Evolutionary conservation across 2,888 invertebrate species (phyloP), one percentile per base, ranked within the genome.

Genomic region (Trachelus iudaicus): DNA sequence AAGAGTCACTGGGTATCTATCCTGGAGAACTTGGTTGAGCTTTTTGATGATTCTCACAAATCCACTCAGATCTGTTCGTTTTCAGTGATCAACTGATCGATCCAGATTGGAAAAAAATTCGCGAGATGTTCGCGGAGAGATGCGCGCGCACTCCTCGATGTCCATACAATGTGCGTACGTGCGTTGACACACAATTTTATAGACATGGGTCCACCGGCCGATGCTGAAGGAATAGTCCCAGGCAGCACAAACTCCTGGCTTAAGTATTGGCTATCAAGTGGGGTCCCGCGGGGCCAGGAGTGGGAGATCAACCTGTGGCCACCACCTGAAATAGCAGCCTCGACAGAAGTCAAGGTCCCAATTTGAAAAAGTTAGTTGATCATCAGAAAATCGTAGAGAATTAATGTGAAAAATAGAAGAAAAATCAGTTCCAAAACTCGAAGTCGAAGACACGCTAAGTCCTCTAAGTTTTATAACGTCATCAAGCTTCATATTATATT

Each of bases 251-350:
- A 85, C 81, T 83, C 85, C 75, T 82, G 84, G 85, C 87, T 90
- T 90, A 90, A 89, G 90, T 90, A 90, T 90, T 88, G 87, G 85
- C 85, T 87, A 89, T 88, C 82, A 87, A 90, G 89, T 89, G 89
- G 89, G 90, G 89, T 86, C 85, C 84, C 80, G 76, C 71, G 81
- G 81, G 75, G 76, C 80, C 56, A 76, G 76, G 81, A 84, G 86
- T 83, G 85, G 85, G 85, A 83, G 75, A 69, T 75, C 56, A 78
- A 78, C 31, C 73, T 75, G 75, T 71, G 75, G 77, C 76, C 71
- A 35, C 74, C 69, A 73, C 31, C 76, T 69, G 78, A 73, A 79
- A 75, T 73, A 73, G 69, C 69, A 31, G 34, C 37, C 34, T 73
- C 68, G 73, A 33, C 78, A 75, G 68, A 69, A 79, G 76, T 79